Conservation (phyloP, 2,113 vertebrate genomes). For the Seriola quinqueradiata region DNA sequence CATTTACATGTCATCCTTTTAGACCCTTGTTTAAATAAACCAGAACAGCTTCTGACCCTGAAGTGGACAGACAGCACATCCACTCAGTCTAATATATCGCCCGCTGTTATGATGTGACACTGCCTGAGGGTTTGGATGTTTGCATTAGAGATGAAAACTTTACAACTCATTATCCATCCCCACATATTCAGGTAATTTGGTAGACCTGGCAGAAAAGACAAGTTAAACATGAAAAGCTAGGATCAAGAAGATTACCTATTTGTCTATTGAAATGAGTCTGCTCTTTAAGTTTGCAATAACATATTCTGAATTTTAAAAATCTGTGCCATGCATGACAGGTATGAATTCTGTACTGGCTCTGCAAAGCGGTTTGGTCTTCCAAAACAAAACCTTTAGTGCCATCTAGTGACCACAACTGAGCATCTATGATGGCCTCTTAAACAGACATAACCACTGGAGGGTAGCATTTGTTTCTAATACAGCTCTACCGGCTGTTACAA, state of each 20-base stretch:
- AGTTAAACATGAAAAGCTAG: not conserved
- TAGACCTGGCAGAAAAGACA: not conserved
- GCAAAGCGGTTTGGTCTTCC: not conserved
- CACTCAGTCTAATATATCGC: not conserved
- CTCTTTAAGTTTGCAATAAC: not conserved
- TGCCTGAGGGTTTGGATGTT: slow-evolving; percentile 1
- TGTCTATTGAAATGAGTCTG: not conserved
- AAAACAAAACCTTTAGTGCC: slow-evolving; percentile 48
- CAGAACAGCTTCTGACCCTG: not conserved
- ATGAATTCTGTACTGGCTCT: not conserved
- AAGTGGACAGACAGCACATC: not conserved
- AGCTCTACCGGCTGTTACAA: not conserved
- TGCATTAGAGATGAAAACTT: not conserved
- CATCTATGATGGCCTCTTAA: not conserved
- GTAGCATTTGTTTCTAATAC: not conserved
- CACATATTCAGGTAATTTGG: not conserved
- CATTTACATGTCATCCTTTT: not conserved
- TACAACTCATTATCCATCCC: not conserved
- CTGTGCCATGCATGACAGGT: not conserved
- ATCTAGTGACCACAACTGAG: slow-evolving; percentile 53
- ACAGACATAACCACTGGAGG: slow-evolving; percentile 7
- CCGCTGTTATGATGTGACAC: not conserved
- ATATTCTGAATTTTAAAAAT: not conserved
- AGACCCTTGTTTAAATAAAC: not conserved
- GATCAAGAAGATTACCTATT: not conserved